Evolutionary conservation across 2,888 invertebrate genomes (phyloP), one percentile per base, ranked within the genome.

Genomic region (Pseudoips prasinana): DNA sequence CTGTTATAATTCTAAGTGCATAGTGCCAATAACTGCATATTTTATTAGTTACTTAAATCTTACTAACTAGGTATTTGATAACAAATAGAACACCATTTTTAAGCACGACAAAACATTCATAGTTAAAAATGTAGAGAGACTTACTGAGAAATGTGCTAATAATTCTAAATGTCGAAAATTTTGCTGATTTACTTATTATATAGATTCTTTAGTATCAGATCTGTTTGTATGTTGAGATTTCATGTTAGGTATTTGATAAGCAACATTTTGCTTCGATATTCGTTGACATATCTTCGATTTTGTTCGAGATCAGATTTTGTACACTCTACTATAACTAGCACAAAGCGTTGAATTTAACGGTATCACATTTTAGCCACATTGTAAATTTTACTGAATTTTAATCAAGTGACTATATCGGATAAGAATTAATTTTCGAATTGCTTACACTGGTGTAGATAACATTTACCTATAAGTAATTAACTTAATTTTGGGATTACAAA

Each of bases 71-170:
- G 77, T 88, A 88, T 87, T 88, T 88, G 76, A 86, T 89, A 90
- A 90, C 88, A 89, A 89, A 89, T 87, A 89, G 89, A 89, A 89
- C 89, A 89, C 89, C 89, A 85, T 85, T 84, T 55, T 87, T 87
- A 90, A 90, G 89, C 89, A 90, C 89, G 89, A 89, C 86, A 89
- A 89, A 90, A 90, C 89, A 89, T 89, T 85, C 77, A 89, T 89
- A 90, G 88, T 85, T 88, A 86, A 89, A 88, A 88, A 83, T 87
- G 87, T 89, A 89, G 89, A 89, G 89, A 89, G 88, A 89, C 88
- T 84, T 86, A 87, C 74, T 87, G 86, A 89, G 88, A 89, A 89
- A 89, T 85, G 89, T 89, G 89, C 89, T 89, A 89, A 84, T 85
- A 87, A 87, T 81, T 86, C 84, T 88, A 86, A 87, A 85, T 66